Base-by-base conservation (phyloP, 2,888 invertebrate genomes). In the Frankliniella fusca region DNA sequence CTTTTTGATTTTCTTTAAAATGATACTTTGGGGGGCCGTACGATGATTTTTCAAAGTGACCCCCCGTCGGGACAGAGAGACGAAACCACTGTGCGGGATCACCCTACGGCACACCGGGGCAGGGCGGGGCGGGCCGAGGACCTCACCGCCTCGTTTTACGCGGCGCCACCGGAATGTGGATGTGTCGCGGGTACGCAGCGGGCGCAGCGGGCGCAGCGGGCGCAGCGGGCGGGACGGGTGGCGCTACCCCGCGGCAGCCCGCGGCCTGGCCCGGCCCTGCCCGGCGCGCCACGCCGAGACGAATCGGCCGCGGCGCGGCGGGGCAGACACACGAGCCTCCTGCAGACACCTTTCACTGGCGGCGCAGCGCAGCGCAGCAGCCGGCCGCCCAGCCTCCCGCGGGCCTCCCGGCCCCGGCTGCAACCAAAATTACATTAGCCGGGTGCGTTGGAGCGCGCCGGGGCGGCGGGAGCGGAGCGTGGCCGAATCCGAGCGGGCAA, bases 341-440 rank as follows among this genome's bases (percentile, higher is more conserved):
- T 18, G 61, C 61, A 70, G 70, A 70, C 70, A 70, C 70, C 70
- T 70, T 70, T 70, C 70, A 70, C 70, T 23, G 70, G 70, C 70
- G 70, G 9, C 54, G 38, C 38, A 38, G 38, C 38, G 38, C 38
- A 38, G 38, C n/a, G n/a, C n/a, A n/a, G n/a, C n/a, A n/a, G n/a
- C n/a, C n/a, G n/a, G n/a, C n/a, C n/a, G n/a, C n/a, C n/a, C n/a
- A n/a, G n/a, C n/a, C n/a, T n/a, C n/a, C n/a, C n/a, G n/a, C n/a
- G n/a, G n/a, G n/a, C 38, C 38, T 38, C 38, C 38, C 38, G 38
- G 38, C 38, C 38, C 38, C 61, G 18, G 15, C 65, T n/a, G 1
- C 65, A 18, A 65, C 70, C 70, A 23, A 70, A 70, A 70, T 70
- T 70, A 70, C 70, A 70, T 70, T 70, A 70, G 70, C 70, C 70